A percentile compares a stretch with the other conserved stretches of the same genome.
Evolutionary conservation across 2,113 vertebrate species (phyloP).

Genomic region (Corythornis cristatus): DNA sequence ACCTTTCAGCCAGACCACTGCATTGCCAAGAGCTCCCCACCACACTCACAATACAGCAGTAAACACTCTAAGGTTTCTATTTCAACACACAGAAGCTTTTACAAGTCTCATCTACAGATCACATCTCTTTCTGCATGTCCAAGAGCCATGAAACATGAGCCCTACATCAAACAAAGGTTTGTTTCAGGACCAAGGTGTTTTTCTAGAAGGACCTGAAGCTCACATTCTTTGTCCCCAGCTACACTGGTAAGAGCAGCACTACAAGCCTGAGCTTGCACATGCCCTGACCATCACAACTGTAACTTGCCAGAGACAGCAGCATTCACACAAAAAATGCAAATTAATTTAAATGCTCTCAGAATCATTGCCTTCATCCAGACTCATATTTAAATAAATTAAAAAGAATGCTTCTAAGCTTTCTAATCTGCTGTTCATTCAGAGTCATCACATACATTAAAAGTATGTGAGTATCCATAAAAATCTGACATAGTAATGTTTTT

Average conservation of each 20-base stretch:
- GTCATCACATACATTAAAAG: background rate
- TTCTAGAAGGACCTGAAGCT: background rate
- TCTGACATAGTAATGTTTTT: background rate
- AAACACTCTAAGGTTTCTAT: background rate
- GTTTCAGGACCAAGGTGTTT: background rate
- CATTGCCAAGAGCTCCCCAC: background rate
- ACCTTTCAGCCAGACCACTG: background rate
- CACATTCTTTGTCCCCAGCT: background rate
- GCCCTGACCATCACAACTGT: background rate
- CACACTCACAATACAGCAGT: fast-evolving
- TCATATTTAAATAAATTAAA: background rate
- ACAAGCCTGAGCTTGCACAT: background rate
- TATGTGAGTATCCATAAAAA: background rate
- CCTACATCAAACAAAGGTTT: background rate
- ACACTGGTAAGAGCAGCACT: background rate
- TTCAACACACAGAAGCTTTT: background rate
- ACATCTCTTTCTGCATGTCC: background rate
- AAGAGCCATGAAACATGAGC: background rate
- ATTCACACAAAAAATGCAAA: background rate
- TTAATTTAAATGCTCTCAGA: conserved; percentile 13
- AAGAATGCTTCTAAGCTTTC: background rate
- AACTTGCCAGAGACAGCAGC: background rate
- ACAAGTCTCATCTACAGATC: background rate
- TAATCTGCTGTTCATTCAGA: background rate
- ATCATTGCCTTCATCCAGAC: background rate